Conservation (phyloP, 2,113 vertebrate genomes). For the Tautogolabrus adspersus region DNA sequence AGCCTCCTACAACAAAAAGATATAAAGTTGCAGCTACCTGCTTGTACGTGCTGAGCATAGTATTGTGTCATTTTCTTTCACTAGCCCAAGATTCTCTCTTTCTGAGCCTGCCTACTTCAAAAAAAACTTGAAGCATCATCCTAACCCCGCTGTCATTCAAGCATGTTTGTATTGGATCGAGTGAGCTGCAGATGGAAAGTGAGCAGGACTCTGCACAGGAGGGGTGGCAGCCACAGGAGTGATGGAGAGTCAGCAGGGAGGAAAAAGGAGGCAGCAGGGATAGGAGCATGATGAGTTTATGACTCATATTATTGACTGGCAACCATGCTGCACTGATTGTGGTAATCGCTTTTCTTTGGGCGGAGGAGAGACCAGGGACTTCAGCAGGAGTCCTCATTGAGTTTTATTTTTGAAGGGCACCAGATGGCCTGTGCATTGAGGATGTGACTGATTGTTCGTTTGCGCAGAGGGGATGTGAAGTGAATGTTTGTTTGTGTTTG, state of each 20-base stretch:
- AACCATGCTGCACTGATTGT: conserved; percentile 68
- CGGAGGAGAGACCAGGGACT: conserved; percentile 52
- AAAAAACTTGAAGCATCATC: conserved; percentile 22
- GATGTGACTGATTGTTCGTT: conserved; percentile 36
- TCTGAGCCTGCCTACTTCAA: not conserved
- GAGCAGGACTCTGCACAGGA: conserved; percentile 41
- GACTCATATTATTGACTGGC: conserved; percentile 78
- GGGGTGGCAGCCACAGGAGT: conserved; percentile 37
- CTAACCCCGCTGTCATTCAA: conserved; percentile 34
- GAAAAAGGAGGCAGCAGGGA: conserved; percentile 44
- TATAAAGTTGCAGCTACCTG: not conserved
- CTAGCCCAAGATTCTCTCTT: conserved; percentile 18
- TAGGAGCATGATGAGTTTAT: conserved; percentile 69
- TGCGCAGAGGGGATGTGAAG: conserved; percentile 18
- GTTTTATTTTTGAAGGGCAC: conserved; percentile 58
- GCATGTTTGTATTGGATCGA: conserved; percentile 48
- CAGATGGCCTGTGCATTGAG: conserved; percentile 62
- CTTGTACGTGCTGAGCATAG: conserved; percentile 5
- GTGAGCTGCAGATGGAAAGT: conserved; percentile 57
- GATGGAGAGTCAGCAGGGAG: conserved; percentile 63
- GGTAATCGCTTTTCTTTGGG: conserved; percentile 72
- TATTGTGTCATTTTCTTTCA: conserved; percentile 20
- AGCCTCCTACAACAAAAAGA: conserved; percentile 24
- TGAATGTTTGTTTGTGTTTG: conserved; percentile 39
- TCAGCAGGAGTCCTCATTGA: conserved; percentile 51